Base-by-base conservation (phyloP, 2,888 invertebrate species). In the Platynereis dumerilii region DNA sequence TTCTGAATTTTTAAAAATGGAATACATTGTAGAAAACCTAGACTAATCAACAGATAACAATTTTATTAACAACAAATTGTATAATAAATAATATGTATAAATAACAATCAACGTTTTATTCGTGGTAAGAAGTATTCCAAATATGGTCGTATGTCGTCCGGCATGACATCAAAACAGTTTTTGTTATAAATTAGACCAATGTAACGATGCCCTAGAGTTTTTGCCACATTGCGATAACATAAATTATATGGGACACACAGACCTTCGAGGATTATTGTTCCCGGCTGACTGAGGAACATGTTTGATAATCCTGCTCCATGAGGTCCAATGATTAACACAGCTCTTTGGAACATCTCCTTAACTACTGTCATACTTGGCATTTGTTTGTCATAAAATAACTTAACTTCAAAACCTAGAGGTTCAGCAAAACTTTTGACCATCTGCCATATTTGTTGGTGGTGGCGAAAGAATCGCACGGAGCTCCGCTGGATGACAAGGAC, bases 171-270 rank as follows among this genome's bases (percentile, higher is more conserved):
- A 34, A 34, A 34, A 12, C 34, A 34, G 34, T 5, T 34, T 12
- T 34, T 5, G 5, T 34, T n/a, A 22, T 5, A 48, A 22, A 48
- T 3, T 3, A 48, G 20, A 10, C 48, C 48, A 12, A 20, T 7
- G n/a, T 48, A 48, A 48, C 48, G 48, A 48, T 48, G 48, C 3
- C 48, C 48, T 22, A 48, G 48, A 5, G 7, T n/a, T n/a, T n/a
- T 22, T 22, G 48, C 48, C n/a, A n/a, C 7, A n/a, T 48, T 48
- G 7, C 48, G 7, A n/a, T 48, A 48, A n/a, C 48, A 48, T n/a
- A 48, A 48, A 48, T 48, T 48, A 34, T 7, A 5, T 34, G 34
- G 34, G 5, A 12, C 5, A 48, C 48, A 48, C n/a, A 48, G 17
- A 5, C 48, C 48, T 22, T 48, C 48, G 10, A 48, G 7, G 7